A percentile compares a stretch with the other conserved stretches of the same genome.
Evolutionary conservation across 2,113 vertebrate genomes (phyloP).

Genomic region (Megaceryle torquata): DNA sequence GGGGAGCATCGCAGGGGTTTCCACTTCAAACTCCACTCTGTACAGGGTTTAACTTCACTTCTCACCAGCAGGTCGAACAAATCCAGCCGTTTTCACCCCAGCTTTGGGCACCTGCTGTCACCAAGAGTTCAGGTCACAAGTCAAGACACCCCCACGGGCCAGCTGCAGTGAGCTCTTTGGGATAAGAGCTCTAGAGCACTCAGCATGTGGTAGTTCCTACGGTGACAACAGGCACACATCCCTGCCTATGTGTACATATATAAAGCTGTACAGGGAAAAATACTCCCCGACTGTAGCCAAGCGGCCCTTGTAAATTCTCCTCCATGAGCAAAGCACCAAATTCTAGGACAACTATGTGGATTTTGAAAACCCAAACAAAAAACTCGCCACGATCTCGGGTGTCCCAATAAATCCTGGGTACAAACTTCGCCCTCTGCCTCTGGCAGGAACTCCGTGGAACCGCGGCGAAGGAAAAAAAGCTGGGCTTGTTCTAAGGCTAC

Average conservation of each 20-base stretch:
- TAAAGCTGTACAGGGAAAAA: background rate
- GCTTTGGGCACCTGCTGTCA: background rate
- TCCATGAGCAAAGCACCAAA: fast-evolving
- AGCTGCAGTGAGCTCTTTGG: background rate
- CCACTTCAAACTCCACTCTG: background rate
- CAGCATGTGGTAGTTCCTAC: background rate
- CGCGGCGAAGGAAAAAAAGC: background rate
- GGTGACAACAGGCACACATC: fast-evolving
- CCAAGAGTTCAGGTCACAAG: background rate
- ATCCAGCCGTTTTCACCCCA: background rate
- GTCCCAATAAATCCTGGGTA: background rate
- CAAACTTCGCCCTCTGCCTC: background rate
- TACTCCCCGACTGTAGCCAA: fast-evolving
- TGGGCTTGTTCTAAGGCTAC: background rate
- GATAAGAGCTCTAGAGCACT: background rate
- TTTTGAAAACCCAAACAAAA: background rate
- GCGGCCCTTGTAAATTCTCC: background rate
- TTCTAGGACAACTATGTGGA: fast-evolving
- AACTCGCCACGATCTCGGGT: background rate
- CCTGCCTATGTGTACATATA: fast-evolving
- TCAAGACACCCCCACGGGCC: background rate
- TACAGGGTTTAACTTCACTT: background rate
- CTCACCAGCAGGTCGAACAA: background rate
- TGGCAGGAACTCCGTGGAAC: background rate
- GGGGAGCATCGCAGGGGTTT: fast-evolving